A percentile compares a stretch with the other conserved stretches of the same genome.
Evolutionary conservation across 2,113 vertebrate genomes (phyloP).

Genomic region (Odobenus rosmarus): DNA sequence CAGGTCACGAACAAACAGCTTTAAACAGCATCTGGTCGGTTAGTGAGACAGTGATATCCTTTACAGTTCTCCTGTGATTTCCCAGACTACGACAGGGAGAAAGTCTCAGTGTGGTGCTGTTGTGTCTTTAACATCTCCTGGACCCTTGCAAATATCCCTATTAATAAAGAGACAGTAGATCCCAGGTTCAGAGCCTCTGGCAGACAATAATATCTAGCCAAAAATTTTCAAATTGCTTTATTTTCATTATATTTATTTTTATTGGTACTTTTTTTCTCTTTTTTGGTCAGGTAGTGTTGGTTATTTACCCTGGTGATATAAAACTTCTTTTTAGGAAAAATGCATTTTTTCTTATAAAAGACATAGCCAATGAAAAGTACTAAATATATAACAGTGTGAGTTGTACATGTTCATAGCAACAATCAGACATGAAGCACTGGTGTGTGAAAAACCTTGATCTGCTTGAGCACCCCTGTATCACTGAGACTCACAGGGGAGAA

Average conservation of each 20-base stretch:
- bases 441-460: not conserved
- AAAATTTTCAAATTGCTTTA: not conserved
- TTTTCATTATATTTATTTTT: slow-evolving; percentile 26
- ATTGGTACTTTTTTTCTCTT: not conserved
- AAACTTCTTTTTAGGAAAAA: slow-evolving; percentile 38
- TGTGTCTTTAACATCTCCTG: not conserved
- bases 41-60: not conserved
- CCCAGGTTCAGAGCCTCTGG: not conserved
- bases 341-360: not conserved
- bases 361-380: not conserved
- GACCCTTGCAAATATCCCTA: not conserved
- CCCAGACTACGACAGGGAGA: not conserved
- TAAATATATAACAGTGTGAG: not conserved
- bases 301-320: not conserved
- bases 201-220: not conserved
- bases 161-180: not conserved
- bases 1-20: not conserved
- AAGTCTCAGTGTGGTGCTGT: not conserved
- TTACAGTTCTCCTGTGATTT: not conserved
- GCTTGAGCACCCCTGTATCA: not conserved
- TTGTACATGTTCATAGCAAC: not conserved
- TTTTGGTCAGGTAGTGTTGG: not conserved
- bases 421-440: not conserved
- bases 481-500: not conserved
- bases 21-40: not conserved